phyloP scores from a whole-genome alignment of 2,888 invertebrate genomes.

The Sisyra nigra region DNA sequence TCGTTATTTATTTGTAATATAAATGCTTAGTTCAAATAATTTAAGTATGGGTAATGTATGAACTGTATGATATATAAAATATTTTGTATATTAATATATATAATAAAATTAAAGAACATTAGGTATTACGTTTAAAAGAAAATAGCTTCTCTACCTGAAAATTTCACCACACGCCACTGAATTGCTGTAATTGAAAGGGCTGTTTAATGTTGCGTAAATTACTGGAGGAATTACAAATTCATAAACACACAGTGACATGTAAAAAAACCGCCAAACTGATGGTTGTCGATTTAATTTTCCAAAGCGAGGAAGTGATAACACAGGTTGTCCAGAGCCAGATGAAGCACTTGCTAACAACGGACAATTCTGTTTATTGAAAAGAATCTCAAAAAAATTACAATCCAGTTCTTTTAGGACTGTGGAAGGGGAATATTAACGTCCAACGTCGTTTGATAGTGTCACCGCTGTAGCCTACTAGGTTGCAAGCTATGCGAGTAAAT shows the following conservation, averaged over 20 bases:
- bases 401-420: conserved; percentile 15
- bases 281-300: conserved; percentile 16
- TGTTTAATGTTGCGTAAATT: conserved; percentile 10
- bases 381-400: conserved; percentile 19
- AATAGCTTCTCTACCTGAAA: too few relatives aligned
- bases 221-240: conserved; percentile 13
- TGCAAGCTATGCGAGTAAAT: conserved; percentile 8
- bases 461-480: conserved; percentile 17
- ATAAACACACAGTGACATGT: conserved; percentile 13
- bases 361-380: conserved; percentile 17
- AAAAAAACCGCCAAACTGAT: conserved; percentile 10
- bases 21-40: too few relatives aligned
- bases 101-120: too few relatives aligned
- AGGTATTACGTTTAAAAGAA: too few relatives aligned
- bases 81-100: too few relatives aligned
- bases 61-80: too few relatives aligned
- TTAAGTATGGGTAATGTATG: too few relatives aligned
- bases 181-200: conserved; percentile 3
- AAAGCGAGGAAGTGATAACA: conserved; percentile 12
- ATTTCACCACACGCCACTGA: too few relatives aligned
- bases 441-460: conserved; percentile 20
- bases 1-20: too few relatives aligned
- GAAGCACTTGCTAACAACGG: conserved; percentile 17
- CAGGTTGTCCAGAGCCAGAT: conserved; percentile 16
- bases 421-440: conserved; percentile 21